Evolutionary conservation across 2,797 vertebrate genomes (phyloP), one percentile per base, ranked within the genome.

Genomic region (Phrynocephalus forsythii): DNA sequence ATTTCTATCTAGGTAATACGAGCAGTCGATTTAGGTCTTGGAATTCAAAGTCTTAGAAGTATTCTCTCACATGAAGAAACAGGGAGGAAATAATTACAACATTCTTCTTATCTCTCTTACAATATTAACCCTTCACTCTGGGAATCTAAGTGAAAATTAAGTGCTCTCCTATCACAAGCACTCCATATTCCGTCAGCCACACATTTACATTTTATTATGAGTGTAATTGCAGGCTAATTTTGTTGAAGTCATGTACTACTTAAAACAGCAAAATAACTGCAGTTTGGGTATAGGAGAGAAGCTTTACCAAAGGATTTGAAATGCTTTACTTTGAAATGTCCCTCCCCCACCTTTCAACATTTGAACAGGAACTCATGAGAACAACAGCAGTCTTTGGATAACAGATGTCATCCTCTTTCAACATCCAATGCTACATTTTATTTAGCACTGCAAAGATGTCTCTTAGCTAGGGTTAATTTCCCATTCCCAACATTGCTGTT

Each of bases 211-310:
- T 96, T 97, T 94, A 96, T 95, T 96, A 96, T 88, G 95, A 92
- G 94, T 95, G 94, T 96, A 96, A 96, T 96, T 95, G 94, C 95
- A 94, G 92, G 92, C 90, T 95, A 96, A 96, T 96, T 97, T 95
- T 96, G 94, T 95, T 96, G 96, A 95, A 96, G 94, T 95, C 91
- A 93, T 94, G 82, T 94, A 88, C 94, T 96, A 93, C 93, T 92
- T 93, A 91, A 95, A 96, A 95, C 94, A 96, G 90, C 91, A 96
- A 96, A 96, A 93, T 95, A 96, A 91, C 95, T 95, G 92, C 95
- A 96, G 94, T 75, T 93, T 93, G 95, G 92, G 94, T 95, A 92
- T 87, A 93, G 86, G 92, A 82, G 78, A 94, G 94, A 95, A 93
- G 79, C 91, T 96, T 50, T 5, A 79, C 79, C 91, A 92, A 91